Evolutionary conservation across 2,113 vertebrate genomes (phyloP), one percentile per base, ranked within the genome.

Genomic region (Oryzias celebensis): DNA sequence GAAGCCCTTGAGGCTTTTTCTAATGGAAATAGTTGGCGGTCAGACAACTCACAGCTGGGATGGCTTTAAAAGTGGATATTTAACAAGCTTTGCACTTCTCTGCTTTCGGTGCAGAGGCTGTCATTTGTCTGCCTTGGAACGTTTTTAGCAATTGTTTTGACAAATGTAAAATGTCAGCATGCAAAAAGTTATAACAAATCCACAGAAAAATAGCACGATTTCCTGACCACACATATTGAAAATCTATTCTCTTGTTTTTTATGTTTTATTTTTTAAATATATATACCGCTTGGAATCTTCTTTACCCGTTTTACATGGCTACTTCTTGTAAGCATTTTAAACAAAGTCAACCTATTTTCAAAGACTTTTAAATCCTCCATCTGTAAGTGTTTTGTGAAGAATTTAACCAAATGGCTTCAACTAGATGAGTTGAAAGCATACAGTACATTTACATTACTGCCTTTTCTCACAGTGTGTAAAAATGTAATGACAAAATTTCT

Each of bases 51-150:
- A 68, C 84, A 88, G 83, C 81, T 88, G 74, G 80, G 75, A 83
- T 70, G 65, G 80, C 68, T 88, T 88, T 86, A 75, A 78, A 79
- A 66, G 50, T 47, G 63, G 65, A 66, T 63, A 68, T 88, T 85
- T 73, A 83, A 89, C 75, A 85, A 61, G 75, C 71, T 61, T 77
- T 36, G 83, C 67, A 67, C 65, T 73, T 78, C 65, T 82, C 64
- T 44, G 4, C 61, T 72, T 47, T 57, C 70, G 67, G 62, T 43
- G 59, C 73, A 87, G 83, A 75, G 71, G 53, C 67, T 85, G 87
- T 83, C 75, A 83, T 85, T 87, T 82, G 67, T 24, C 62, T 64
- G 64, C 72, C 81, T 81, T 87, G 85, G 83, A 88, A 89, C 89
- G 86, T 78, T 82, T 59, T 63, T 62, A 73, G 70, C 77, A 79